Evolutionary conservation across 2,797 vertebrate species (phyloP), one percentile per base, ranked within the genome.

Genomic region (Anguilla anguilla): DNA sequence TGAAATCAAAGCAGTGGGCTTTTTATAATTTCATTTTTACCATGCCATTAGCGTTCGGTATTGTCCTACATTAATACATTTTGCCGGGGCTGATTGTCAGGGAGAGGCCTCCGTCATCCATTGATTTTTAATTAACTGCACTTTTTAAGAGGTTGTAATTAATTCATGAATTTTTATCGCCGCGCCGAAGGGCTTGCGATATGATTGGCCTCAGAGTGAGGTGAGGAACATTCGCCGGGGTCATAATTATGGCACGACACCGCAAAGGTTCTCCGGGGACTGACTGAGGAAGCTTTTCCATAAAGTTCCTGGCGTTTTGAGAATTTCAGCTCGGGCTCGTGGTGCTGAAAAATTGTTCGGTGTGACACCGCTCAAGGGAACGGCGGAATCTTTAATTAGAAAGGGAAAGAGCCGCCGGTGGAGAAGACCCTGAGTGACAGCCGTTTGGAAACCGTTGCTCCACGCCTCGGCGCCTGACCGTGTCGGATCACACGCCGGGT

Each of bases 111-210:
- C 13, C 39, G 3, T 6, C 17, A 19, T 46, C 31, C 69, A 43
- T 79, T 19, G 74, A 46, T 79, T 79, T 79, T 79, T 74, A 74
- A 79, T 79, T 43, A 79, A 79, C 35, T 46, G 74, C 31, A 46
- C 35, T 43, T 79, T 46, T 79, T 39, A 39, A 79, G 46, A 46
- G 74, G 39, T 46, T 6, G 7, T 79, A 22, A 46, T 43, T 79
- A 46, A 79, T 79, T 46, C 35, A 74, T 74, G 31, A 31, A 19
- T 15, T n/a, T 9, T 39, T 31, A 31, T 74, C 28, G 25, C 69
- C 13, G 28, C 13, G 4, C 69, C 19, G 17, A 19, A 79, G 39
- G 74, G 2, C 39, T 3, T 17, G 35, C 7, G 31, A 10, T 79
- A 7, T 79, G 39, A 19, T 46, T 79, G 35, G 5, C 17, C 74